Evolutionary conservation across 2,797 vertebrate genomes (phyloP).

Genomic region (Botia kubotai): DNA sequence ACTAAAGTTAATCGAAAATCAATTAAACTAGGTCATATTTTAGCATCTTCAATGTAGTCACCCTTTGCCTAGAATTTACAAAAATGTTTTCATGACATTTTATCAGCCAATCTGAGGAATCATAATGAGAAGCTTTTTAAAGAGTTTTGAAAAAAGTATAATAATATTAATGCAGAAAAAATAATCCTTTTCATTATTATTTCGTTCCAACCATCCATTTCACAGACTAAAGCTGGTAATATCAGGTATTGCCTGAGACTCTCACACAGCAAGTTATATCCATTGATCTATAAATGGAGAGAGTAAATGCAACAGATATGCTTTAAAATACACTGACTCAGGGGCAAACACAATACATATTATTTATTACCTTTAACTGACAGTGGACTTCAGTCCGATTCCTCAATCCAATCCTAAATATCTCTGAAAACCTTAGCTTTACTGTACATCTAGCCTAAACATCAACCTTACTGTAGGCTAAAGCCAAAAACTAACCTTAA

Average conservation of each 20-base stretch:
- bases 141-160: no score
- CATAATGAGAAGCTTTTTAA: no score
- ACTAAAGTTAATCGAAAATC: no score
- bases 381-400: background rate
- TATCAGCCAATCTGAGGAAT: no score
- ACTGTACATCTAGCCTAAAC: background rate
- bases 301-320: background rate
- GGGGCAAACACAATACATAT: background rate
- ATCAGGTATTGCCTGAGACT: slow-evolving; percentile 15
- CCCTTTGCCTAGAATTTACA: no score
- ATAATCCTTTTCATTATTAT: no score
- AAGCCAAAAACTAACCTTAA: no score
- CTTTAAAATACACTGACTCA: slow-evolving; percentile 19
- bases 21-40: no score
- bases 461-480: background rate
- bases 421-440: background rate
- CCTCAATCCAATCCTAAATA: background rate
- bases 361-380: background rate
- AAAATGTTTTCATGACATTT: no score
- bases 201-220: no score
- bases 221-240: slow-evolving; percentile 11
- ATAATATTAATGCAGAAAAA: no score
- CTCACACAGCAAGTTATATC: slow-evolving; percentile 5
- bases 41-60: no score
- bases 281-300: slow-evolving; percentile 27